These are phyloP conservation scores for Sterrhoptilus dennistouni DNA, from an alignment of 2,113 vertebrate genomes.

Conservation along the genomic window DNA sequence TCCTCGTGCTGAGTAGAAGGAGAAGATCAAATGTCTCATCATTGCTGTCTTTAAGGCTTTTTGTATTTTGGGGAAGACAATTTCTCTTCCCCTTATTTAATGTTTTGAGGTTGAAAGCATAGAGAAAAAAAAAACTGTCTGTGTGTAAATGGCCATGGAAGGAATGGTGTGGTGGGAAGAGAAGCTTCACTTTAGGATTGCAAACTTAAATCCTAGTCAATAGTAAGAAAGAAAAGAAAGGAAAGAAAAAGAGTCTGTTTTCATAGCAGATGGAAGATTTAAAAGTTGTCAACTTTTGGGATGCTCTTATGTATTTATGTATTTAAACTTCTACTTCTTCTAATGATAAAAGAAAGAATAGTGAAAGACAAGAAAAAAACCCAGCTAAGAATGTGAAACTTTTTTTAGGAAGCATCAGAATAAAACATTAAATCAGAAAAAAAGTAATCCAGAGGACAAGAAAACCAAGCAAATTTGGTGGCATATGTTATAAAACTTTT, in stretches of 20 bases:
- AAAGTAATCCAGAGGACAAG: not conserved
- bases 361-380: not conserved
- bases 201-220: not conserved
- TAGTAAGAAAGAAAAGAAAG: too few species aligned
- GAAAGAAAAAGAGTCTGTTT: not conserved
- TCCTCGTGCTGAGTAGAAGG: not conserved
- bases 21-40: not conserved
- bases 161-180: not conserved
- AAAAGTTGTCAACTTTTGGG: not conserved
- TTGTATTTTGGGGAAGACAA: not conserved
- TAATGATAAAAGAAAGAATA: not conserved
- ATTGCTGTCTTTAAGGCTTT: not conserved
- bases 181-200: not conserved
- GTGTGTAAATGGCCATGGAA: not conserved
- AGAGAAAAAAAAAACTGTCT: not conserved
- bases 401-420: not conserved
- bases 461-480: not conserved
- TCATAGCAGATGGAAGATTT: not conserved
- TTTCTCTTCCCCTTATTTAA: not conserved
- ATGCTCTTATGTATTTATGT: not conserved
- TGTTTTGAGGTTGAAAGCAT: not conserved
- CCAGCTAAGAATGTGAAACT: not conserved
- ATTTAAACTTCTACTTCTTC: not conserved
- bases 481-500: not conserved
- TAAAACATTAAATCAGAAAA: not conserved